phyloP scores from a whole-genome alignment of 1,140 invertebrate species.

The Drosophila setifemur region DNA sequence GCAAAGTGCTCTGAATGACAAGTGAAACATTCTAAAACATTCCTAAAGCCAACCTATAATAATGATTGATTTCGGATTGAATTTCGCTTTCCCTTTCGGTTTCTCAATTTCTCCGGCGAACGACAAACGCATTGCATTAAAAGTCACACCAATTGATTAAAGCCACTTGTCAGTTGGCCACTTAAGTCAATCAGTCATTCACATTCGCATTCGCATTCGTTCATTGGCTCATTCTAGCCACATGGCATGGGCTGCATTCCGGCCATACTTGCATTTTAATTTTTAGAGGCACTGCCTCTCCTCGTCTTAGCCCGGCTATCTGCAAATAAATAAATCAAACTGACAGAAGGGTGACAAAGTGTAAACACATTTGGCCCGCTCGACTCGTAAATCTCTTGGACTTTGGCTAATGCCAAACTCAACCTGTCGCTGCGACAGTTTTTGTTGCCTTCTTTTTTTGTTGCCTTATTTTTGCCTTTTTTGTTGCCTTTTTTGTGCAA shows the following conservation, averaged over 20 bases:
- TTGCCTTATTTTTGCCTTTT: no score
- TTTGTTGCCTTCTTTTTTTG: constrained; percentile 10
- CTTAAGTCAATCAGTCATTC: constrained; percentile 78
- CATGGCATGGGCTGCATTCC: constrained; percentile 66
- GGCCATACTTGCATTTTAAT: constrained; percentile 80
- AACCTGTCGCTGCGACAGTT: constrained; percentile 56
- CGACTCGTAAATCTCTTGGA: constrained; percentile 75
- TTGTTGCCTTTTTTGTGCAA: constrained; percentile 9
- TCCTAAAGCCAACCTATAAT: background rate
- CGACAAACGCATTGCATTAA: constrained; percentile 7
- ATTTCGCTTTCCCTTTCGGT: constrained; percentile 15
- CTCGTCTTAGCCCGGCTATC: constrained; percentile 60
- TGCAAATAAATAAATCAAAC: constrained; percentile 81
- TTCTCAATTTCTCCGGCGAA: constrained; percentile 22
- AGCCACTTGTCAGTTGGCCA: constrained; percentile 72
- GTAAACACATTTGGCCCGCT: constrained; percentile 81
- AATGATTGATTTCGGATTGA: constrained; percentile 7
- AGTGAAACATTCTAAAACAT: background rate
- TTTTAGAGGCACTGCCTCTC: constrained; percentile 30
- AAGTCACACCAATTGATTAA: constrained; percentile 67
- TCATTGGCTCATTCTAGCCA: constrained; percentile 33
- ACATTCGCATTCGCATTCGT: constrained; percentile 50
- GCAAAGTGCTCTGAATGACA: no score
- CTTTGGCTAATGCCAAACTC: constrained; percentile 66
- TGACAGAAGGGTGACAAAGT: constrained; percentile 82